Evolutionary conservation across 2,888 invertebrate species (phyloP).

Genomic region (Tupiocoris notatus): DNA sequence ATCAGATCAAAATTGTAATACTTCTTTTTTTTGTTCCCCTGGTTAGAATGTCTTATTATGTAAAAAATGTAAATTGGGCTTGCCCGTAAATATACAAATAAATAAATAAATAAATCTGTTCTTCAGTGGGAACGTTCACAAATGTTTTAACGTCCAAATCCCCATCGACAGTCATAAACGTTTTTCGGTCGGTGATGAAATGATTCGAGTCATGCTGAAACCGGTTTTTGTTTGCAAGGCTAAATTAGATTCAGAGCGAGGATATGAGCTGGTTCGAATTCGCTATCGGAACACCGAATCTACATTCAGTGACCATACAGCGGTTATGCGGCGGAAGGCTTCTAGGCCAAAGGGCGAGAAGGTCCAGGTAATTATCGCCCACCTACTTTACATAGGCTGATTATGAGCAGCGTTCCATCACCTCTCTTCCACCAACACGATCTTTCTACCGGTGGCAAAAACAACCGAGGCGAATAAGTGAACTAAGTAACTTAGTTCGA

Average conservation of each 20-base stretch:
- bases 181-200: too few relatives aligned
- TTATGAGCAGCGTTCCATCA: neutral
- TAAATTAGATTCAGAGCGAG: neutral
- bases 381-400: neutral
- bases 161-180: too few relatives aligned
- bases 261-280: neutral
- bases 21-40: too few relatives aligned
- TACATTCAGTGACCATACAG: neutral
- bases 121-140: too few relatives aligned
- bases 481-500: neutral
- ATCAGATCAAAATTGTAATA: too few relatives aligned
- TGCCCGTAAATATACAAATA: too few relatives aligned
- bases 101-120: too few relatives aligned
- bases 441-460: neutral
- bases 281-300: neutral
- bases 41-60: too few relatives aligned
- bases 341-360: neutral
- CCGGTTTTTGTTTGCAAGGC: neutral
- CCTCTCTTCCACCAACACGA: neutral
- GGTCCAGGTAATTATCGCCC: neutral
- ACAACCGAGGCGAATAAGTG: neutral
- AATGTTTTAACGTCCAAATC: too few relatives aligned
- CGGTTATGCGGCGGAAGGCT: neutral
- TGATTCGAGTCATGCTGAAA: too few relatives aligned
- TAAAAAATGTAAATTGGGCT: too few relatives aligned